Evolutionary conservation across 2,888 invertebrate species (phyloP), one percentile per base, ranked within the genome.

Genomic region (Spodoptera littoralis): DNA sequence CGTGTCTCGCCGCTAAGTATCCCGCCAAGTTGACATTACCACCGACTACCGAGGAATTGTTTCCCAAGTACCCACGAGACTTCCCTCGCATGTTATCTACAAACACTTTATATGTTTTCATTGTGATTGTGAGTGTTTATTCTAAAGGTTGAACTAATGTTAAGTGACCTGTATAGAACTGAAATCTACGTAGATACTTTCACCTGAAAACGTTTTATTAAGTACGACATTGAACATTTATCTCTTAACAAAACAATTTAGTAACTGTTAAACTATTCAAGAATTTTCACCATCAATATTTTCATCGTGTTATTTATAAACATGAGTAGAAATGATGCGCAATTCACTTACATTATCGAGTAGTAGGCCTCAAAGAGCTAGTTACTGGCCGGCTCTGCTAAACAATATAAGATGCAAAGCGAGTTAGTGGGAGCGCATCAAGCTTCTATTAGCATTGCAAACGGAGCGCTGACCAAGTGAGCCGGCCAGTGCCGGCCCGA

Each of bases 351-450:
- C 60, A 30, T 59, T 3, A 13, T 46, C 47, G 13, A 24, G 53
- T 2, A 24, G 18, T 54, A 53, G 45, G 73, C 58, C 59, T 68
- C 74, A 70, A 70, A 77, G 77, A 77, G 64, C 59, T 56, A 56
- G 67, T 64, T 62, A 64, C 60, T 51, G 24, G 36, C 36, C 43
- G 54, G 52, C 48, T n/a, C 44, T 42, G 18, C 45, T 55, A 70
- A 75, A 78, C 76, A 80, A 70, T 75, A 80, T 80, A 65, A 69
- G 78, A 80, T 79, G 79, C 76, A 81, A 77, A 81, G 66, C 61
- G 70, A 72, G 81, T 82, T 74, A 79, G 69, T 50, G 61, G 24
- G 11, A 63, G 65, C 54, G 64, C 67, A 73, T 66, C 74, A 61
- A 62, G 73, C 73, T 49, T 54, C 41, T 52, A 81, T 81, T 81